Conservation (phyloP, 2,113 vertebrate species). For the Machaerirhynchus nigripectus region DNA sequence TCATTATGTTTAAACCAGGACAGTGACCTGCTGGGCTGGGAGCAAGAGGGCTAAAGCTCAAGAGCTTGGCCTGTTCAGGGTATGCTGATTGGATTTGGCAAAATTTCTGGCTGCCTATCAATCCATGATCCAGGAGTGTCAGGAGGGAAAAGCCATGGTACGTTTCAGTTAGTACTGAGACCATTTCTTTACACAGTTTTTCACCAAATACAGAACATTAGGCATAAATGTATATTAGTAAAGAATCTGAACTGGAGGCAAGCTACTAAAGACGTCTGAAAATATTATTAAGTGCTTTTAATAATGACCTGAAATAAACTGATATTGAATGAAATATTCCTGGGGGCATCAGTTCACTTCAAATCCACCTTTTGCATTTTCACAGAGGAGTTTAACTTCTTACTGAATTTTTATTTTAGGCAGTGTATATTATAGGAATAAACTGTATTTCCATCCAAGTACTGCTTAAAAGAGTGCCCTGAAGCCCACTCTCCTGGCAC, state of each 20-base stretch:
- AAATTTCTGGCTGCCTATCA: neutral
- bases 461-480: neutral
- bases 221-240: neutral
- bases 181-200: neutral
- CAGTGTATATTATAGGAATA: neutral
- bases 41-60: neutral
- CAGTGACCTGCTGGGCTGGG: neutral
- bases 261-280: neutral
- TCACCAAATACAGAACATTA: neutral
- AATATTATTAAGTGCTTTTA: neutral
- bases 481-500: neutral
- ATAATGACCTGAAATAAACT: neutral
- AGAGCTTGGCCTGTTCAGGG: neutral
- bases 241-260: neutral
- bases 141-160: neutral
- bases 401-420: neutral
- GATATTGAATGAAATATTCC: neutral
- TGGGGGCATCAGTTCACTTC: neutral
- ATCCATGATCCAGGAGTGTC: neutral
- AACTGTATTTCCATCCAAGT: neutral
- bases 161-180: neutral
- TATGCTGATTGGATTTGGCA: neutral
- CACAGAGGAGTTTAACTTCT: neutral
- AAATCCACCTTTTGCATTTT: neutral
- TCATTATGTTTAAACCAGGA: neutral